Evolutionary conservation across 1,140 invertebrate species (phyloP).

Genomic region (Lepidotrigona ventralis): DNA sequence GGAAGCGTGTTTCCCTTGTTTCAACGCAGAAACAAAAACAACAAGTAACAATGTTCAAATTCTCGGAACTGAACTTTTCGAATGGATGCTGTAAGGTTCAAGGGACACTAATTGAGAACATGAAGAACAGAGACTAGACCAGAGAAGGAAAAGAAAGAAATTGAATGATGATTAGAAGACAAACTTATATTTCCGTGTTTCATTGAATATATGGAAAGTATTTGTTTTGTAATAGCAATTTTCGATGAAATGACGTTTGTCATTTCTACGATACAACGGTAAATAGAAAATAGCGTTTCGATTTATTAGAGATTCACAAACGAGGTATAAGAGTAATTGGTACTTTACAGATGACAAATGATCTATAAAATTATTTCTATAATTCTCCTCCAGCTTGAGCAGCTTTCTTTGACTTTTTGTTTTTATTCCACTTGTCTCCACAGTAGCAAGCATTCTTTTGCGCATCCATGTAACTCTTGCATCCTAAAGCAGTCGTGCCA

Average conservation of each 20-base stretch:
- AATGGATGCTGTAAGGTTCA: not conserved
- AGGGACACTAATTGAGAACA: not conserved
- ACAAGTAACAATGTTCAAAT: not conserved
- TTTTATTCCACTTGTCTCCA: slow-evolving; percentile 65
- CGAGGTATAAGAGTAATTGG: not conserved
- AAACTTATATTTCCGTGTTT: not conserved
- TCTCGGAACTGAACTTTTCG: not conserved
- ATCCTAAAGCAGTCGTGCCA: slow-evolving; percentile 90
- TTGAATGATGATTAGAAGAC: not conserved
- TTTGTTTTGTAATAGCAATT: not conserved
- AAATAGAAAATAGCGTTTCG: not conserved
- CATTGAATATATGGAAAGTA: not conserved
- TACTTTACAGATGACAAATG: not conserved
- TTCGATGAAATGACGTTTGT: not conserved
- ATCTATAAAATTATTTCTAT: slow-evolving; percentile 50
- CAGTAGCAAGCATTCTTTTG: slow-evolving; percentile 91
- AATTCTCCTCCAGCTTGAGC: slow-evolving; percentile 73
- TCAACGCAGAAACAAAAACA: slow-evolving; percentile 39
- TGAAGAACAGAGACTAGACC: not conserved
- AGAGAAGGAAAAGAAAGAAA: not conserved
- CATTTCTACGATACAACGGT: not conserved
- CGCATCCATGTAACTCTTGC: slow-evolving; percentile 90
- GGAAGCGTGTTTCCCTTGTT: slow-evolving; percentile 36
- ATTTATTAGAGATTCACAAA: not conserved
- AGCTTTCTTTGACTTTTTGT: slow-evolving; percentile 68